Percentiles rank a stretch among this genome's conserved stretches.
Conservation (phyloP, 1,140 invertebrate species). For the Neodiprion lecontei region DNA sequence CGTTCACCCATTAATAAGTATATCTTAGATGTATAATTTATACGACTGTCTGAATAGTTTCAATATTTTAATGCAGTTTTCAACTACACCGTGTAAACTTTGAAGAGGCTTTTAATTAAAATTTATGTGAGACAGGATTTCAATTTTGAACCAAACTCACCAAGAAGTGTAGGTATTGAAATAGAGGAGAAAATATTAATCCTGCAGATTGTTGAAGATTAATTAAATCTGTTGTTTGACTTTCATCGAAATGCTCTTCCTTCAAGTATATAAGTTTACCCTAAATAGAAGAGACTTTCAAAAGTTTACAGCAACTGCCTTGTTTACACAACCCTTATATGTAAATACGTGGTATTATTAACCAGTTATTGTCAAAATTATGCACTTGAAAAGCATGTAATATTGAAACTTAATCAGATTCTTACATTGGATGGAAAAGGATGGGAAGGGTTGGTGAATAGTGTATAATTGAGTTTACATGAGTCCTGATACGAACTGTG, state of each 20-base stretch:
- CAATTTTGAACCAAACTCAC: no score
- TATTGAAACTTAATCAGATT: background rate
- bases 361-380: constrained; percentile 7
- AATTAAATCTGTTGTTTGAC: background rate
- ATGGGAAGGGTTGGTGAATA: background rate
- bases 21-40: constrained; percentile 1
- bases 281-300: background rate
- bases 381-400: constrained; percentile 5
- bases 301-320: background rate
- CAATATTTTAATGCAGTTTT: background rate
- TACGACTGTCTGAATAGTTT: constrained; percentile 34
- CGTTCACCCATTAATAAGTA: constrained; percentile 49
- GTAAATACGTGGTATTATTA: background rate
- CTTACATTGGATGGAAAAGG: constrained; percentile 2
- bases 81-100: constrained; percentile 7
- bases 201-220: background rate
- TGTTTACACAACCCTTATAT: background rate
- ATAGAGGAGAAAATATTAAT: background rate
- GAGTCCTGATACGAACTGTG: constrained; percentile 73
- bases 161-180: background rate
- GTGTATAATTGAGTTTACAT: constrained; percentile 60
- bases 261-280: background rate
- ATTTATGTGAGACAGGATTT: background rate
- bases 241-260: background rate
- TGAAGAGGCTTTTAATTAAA: constrained; percentile 1